Conservation (phyloP, 2,888 invertebrate species). For the Stenoptilia bipunctidactyla region DNA sequence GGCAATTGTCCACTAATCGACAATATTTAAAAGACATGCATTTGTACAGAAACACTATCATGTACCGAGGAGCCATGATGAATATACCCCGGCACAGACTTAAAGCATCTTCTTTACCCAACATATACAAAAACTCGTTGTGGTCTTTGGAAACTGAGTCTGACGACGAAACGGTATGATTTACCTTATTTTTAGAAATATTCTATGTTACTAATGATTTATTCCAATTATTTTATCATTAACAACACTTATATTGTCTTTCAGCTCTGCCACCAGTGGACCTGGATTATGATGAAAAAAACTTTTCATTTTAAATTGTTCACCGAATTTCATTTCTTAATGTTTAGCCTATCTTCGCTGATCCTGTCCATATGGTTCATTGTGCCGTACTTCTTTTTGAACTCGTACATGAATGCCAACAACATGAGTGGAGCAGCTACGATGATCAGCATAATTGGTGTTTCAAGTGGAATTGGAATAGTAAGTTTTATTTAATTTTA, state of each 20-base stretch:
- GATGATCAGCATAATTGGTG: conserved; percentile 87
- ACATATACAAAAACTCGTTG: conserved; percentile 90
- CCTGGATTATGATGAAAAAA: conserved; percentile 75
- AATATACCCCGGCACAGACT: conserved; percentile 87
- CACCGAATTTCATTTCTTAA: conserved; percentile 82
- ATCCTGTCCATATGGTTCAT: conserved; percentile 94
- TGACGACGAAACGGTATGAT: conserved; percentile 68
- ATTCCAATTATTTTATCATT: neutral
- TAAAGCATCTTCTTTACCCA: conserved; percentile 90
- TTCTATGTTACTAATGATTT: too few relatives aligned
- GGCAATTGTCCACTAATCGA: conserved; percentile 71
- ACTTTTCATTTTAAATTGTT: conserved; percentile 89
- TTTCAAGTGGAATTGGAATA: conserved; percentile 92
- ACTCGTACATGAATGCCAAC: conserved; percentile 74
- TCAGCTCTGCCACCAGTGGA: conserved; percentile 80
- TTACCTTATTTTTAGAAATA: too few relatives aligned
- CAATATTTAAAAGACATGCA: conserved; percentile 79
- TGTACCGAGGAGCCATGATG: conserved; percentile 89
- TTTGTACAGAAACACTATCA: conserved; percentile 85
- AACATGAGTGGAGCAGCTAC: conserved; percentile 79
- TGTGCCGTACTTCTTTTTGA: conserved; percentile 94
- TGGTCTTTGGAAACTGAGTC: conserved; percentile 78
- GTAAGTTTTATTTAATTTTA: conserved; percentile 53
- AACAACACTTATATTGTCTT: conserved; percentile 26
- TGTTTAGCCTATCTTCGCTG: conserved; percentile 90